Conservation (phyloP, 2,797 vertebrate genomes). For the Oryzias sinensis region DNA sequence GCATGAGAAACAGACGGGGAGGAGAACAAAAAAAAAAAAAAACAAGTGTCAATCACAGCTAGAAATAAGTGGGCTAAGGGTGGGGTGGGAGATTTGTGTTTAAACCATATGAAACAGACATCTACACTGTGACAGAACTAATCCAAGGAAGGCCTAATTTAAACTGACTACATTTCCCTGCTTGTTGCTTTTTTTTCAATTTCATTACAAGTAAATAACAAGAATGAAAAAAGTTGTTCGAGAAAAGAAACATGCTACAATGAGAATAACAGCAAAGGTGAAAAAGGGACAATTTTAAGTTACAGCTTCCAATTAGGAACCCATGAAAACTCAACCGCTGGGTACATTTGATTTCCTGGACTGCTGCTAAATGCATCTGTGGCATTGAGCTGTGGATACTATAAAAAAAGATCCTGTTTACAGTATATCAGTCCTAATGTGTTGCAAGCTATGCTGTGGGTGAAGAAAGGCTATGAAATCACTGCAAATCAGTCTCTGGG, state of each 20-base stretch:
- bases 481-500: conserved; percentile 67
- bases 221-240: conserved; percentile 20
- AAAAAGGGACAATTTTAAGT: conserved; percentile 17
- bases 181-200: conserved; percentile 18
- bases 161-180: conserved; percentile 57
- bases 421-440: conserved; percentile 64
- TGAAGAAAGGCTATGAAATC: conserved; percentile 64
- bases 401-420: conserved; percentile 54
- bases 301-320: conserved; percentile 36
- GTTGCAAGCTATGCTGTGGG: conserved; percentile 57
- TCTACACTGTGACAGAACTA: conserved; percentile 65
- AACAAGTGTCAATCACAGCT: conserved; percentile 72
- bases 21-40: conserved; percentile 24
- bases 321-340: conserved; percentile 30
- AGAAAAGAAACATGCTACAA: conserved; percentile 8
- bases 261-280: conserved; percentile 31
- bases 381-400: conserved; percentile 36
- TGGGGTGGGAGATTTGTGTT: conserved; percentile 69
- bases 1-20: conserved; percentile 74
- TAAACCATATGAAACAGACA: conserved; percentile 75
- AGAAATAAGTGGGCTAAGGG: conserved; percentile 72
- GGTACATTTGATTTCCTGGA: conserved; percentile 33
- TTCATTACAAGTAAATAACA: conserved; percentile 38
- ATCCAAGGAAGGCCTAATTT: conserved; percentile 67
- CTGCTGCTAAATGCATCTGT: conserved; percentile 37